Evolutionary conservation across 2,113 vertebrate species (phyloP).

Genomic region (Delphinapterus leucas): DNA sequence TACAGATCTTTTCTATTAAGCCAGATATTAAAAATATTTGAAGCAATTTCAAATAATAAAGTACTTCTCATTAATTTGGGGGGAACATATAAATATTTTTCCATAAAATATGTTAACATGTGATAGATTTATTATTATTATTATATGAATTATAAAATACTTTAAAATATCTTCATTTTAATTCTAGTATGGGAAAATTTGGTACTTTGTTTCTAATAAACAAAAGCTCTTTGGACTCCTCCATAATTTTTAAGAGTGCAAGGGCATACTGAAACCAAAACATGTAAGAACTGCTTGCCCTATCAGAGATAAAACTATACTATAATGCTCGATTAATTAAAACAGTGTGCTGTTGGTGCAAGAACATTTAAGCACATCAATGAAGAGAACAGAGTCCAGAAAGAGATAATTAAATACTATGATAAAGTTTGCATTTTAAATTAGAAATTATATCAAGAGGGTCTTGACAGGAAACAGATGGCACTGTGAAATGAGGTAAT

Average conservation of each 20-base stretch:
- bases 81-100: neutral
- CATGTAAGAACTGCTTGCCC: neutral
- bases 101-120: neutral
- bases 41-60: neutral
- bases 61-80: neutral
- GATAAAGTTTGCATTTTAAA: conserved; percentile 67
- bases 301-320: neutral
- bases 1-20: neutral
- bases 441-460: conserved; percentile 59
- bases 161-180: neutral
- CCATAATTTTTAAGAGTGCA: conserved; percentile 12
- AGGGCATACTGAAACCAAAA: neutral
- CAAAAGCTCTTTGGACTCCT: neutral
- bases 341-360: conserved; percentile 2
- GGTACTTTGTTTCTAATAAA: neutral
- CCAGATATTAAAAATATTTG: neutral
- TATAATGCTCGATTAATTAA: conserved; percentile 37
- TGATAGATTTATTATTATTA: neutral
- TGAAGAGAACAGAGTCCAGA: conserved; percentile 41
- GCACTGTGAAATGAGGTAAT: conserved; percentile 52
- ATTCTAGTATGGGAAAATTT: neutral
- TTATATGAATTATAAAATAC: neutral
- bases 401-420: conserved; percentile 65
- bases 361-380: conserved; percentile 43
- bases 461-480: conserved; percentile 64